Evolutionary conservation across 2,888 invertebrate species (phyloP), one percentile per base, ranked within the genome.

Genomic region (Aporophyla lueneburgensis): DNA sequence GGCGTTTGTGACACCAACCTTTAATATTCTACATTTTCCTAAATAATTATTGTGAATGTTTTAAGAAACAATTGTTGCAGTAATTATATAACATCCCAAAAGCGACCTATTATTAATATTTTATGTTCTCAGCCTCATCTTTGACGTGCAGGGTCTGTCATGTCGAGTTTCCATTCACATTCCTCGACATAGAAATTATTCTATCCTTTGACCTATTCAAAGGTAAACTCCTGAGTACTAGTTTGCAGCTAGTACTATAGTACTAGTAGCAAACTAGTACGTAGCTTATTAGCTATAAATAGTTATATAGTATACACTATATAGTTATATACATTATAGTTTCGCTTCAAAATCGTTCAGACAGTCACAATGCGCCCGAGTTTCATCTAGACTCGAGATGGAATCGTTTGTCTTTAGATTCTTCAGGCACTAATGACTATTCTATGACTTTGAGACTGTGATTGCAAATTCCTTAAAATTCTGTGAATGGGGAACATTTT

Each of bases 401-500:
- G 19, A 46, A 72, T 56, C 71, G 0, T 49, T 71, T 71, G 7
- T n/a, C 7, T 7, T 19, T 21, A 49, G 43, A n/a, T 61, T 56
- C 63, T 56, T 46, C 3, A 68, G 67, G 27, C 14, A 65, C 66
- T 70, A 74, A 61, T 12, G 46, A 62, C n/a, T n/a, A n/a, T 12
- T 1, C 43, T 58, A 61, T 56, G 53, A 70, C 54, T 81, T 58
- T 40, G 33, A 62, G 40, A 24, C 73, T 33, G 54, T 72, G 72
- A 74, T 79, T 76, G 67, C 27, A 16, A 67, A 79, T 83, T 71
- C 74, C 72, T 78, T 78, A 62, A 74, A 80, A 78, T 69, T 75
- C 72, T 51, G 51, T 83, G 72, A 81, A 85, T 83, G 78, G 81
- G 54, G 68, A 71, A 74, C 65, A 56, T 51, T 75, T 74, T 63